Evolutionary conservation across 2,888 invertebrate species (phyloP).

Genomic region (Leistus spinibarbis): DNA sequence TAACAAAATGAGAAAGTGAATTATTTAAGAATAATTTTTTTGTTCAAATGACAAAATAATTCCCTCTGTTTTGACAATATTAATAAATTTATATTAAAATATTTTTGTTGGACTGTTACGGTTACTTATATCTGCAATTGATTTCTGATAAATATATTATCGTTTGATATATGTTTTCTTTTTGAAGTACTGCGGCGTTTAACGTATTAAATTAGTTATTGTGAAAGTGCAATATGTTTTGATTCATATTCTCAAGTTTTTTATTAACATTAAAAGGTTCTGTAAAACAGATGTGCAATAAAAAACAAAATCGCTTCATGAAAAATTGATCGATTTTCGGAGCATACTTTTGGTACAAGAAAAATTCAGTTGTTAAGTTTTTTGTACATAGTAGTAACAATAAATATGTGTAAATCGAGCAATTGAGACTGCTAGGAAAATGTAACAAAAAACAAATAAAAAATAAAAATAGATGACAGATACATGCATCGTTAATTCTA

Average conservation of each 20-base stretch:
- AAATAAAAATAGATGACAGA: neutral
- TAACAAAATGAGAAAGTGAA: too few species aligned
- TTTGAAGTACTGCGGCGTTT: neutral
- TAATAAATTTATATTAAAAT: too few species aligned
- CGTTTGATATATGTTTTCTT: too few species aligned
- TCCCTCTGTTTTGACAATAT: too few species aligned
- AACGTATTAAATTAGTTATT: neutral
- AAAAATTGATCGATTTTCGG: slow-evolving; percentile 43
- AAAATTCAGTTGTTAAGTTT: slow-evolving; percentile 47
- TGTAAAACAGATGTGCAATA: slow-evolving; percentile 44
- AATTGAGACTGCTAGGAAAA: neutral
- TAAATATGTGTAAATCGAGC: neutral
- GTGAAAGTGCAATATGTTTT: slow-evolving; percentile 8
- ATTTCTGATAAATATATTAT: too few species aligned
- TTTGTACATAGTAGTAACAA: slow-evolving; percentile 9
- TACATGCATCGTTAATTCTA: slow-evolving; percentile 18
- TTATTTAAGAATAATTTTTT: too few species aligned
- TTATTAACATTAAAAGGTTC: slow-evolving; percentile 27
- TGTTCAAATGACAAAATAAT: too few species aligned
- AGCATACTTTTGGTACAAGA: slow-evolving; percentile 53
- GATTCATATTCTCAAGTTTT: slow-evolving; percentile 3
- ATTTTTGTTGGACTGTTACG: too few species aligned
- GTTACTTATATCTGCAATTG: too few species aligned
- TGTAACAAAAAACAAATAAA: neutral
- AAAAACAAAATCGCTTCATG: slow-evolving; percentile 30